These are phyloP conservation scores for Muraenolepis orangiensis DNA, from an alignment of 2,797 vertebrate genomes.

Conservation along the genomic window DNA sequence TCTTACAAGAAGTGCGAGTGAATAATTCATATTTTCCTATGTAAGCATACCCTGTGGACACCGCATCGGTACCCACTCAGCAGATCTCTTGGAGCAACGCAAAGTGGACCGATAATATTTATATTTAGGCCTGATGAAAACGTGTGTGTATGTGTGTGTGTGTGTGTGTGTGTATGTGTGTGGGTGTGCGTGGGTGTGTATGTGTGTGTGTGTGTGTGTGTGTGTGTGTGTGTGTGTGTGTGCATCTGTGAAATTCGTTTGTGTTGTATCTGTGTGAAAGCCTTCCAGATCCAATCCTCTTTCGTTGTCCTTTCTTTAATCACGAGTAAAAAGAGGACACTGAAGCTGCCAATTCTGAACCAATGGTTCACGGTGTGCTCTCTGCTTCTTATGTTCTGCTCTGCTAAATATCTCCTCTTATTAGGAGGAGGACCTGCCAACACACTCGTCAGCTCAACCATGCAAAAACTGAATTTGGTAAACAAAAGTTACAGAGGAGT, in stretches of 20 bases:
- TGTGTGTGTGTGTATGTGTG: background rate
- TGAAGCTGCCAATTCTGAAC: slow-evolving; percentile 34
- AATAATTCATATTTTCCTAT: background rate
- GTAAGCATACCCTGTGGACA: background rate
- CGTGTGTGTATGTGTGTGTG: background rate
- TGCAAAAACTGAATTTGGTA: no score
- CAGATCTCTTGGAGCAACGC: background rate
- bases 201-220: background rate
- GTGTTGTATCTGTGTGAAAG: background rate
- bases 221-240: background rate
- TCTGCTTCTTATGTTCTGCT: no score
- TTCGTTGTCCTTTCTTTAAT: no score
- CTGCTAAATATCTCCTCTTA: slow-evolving; percentile 46
- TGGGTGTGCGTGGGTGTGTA: no score
- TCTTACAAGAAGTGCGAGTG: background rate
- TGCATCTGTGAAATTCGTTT: background rate
- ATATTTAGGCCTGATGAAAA: background rate
- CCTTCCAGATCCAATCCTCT: background rate
- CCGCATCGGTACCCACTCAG: background rate
- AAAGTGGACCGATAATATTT: background rate
- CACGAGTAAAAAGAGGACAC: no score
- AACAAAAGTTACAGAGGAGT: no score
- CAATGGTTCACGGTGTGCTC: slow-evolving; percentile 44
- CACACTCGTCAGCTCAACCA: slow-evolving; percentile 41
- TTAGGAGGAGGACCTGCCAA: slow-evolving; percentile 11